A percentile compares a stretch with the other conserved stretches of the same genome.
phyloP scores from a whole-genome alignment of 2,797 vertebrate genomes.

The Trachops cirrhosus region DNA sequence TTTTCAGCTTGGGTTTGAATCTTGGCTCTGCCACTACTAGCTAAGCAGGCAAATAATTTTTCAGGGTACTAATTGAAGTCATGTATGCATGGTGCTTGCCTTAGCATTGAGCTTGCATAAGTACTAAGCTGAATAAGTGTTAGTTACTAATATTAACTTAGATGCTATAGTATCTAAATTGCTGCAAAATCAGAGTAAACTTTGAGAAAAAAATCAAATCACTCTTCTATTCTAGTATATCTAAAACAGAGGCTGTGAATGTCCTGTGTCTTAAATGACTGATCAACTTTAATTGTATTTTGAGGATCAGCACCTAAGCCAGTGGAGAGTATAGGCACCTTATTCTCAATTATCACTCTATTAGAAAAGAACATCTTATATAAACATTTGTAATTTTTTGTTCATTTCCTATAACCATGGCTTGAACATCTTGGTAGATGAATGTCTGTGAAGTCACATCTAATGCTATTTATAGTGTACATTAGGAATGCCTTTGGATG shows the following conservation, averaged over 20 bases:
- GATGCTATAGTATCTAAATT: neutral
- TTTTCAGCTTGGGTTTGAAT: neutral
- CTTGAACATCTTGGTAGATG: conserved; percentile 33
- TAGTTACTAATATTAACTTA: neutral
- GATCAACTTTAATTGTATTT: neutral
- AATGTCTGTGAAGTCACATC: conserved; percentile 48
- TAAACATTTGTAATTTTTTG: conserved; percentile 48
- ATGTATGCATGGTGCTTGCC: neutral
- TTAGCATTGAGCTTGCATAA: neutral
- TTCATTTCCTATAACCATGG: conserved; percentile 49
- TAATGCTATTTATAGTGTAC: conserved; percentile 19
- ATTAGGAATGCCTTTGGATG: conserved; percentile 22
- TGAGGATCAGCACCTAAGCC: neutral
- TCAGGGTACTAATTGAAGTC: neutral
- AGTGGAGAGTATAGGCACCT: neutral
- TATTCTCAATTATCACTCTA: conserved; percentile 14
- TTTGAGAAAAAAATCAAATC: neutral
- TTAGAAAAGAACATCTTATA: conserved; percentile 7
- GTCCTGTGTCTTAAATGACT: neutral
- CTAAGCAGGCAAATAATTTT: neutral
- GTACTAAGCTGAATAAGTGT: neutral
- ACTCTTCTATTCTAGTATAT: neutral
- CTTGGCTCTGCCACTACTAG: neutral
- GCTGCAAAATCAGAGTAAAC: neutral
- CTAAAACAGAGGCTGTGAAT: neutral